Evolutionary conservation across 2,113 vertebrate genomes (phyloP).

Genomic region (Protobothrops mucrosquamatus): DNA sequence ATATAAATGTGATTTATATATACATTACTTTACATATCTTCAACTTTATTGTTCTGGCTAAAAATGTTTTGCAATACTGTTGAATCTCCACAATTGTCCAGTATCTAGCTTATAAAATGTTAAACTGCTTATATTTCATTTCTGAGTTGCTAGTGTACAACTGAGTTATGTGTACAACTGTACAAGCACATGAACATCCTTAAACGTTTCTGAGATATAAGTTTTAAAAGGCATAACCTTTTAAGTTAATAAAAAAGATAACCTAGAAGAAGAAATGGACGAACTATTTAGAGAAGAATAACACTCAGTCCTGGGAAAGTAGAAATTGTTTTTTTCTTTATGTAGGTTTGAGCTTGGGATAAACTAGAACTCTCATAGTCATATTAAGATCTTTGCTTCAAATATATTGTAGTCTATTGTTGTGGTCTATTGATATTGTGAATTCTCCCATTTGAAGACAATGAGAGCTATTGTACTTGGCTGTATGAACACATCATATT

Average conservation of each 20-base stretch:
- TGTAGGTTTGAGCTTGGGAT: neutral
- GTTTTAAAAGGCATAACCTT: neutral
- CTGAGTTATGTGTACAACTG: neutral
- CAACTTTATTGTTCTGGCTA: neutral
- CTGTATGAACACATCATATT: neutral
- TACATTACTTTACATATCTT: neutral
- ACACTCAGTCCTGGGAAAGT: neutral
- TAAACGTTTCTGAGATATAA: neutral
- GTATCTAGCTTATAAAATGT: neutral
- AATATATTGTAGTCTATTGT: too few species aligned
- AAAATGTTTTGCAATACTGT: neutral
- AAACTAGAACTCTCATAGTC: neutral
- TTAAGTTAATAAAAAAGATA: neutral
- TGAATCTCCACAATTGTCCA: neutral
- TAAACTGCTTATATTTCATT: neutral
- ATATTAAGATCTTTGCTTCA: neutral
- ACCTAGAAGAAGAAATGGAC: neutral
- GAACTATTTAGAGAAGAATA: neutral
- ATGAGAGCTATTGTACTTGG: neutral
- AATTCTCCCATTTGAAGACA: neutral
- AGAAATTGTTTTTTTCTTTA: neutral
- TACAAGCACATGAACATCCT: neutral
- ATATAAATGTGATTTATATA: neutral
- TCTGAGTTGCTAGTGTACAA: neutral
- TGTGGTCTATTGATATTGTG: neutral